These are phyloP conservation scores for Phenganax marumi DNA, from an alignment of 92 coral and sea anemone genomes.

Conservation along the genomic window DNA sequence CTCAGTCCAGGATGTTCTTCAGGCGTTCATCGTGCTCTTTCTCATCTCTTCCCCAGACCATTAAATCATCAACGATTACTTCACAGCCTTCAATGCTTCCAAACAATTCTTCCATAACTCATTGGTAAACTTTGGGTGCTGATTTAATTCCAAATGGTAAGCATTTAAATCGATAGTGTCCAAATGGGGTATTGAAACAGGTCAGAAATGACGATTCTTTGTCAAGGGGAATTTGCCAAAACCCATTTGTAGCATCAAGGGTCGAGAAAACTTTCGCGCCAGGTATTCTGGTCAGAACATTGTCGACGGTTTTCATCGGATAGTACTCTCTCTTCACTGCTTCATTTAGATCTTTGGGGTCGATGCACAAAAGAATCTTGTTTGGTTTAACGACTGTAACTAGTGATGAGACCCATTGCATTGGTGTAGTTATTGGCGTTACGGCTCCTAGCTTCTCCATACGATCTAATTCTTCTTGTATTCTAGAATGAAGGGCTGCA, in stretches of 20 bases:
- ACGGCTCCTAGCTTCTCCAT: conserved; percentile 45
- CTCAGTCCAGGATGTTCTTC: too few relatives aligned
- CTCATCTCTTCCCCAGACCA: conserved; percentile 27
- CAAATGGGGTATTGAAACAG: too few relatives aligned
- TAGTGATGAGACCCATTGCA: too few relatives aligned
- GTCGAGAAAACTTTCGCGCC: conserved; percentile 42
- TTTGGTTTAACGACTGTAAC: too few relatives aligned
- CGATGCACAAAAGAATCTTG: too few relatives aligned
- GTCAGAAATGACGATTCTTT: conserved; percentile 42
- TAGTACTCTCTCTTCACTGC: too few relatives aligned
- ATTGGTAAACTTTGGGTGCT: conserved; percentile 21
- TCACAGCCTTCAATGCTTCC: conserved; percentile 34
- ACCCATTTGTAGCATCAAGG: conserved; percentile 55
- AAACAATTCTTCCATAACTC: background rate
- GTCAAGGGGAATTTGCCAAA: conserved; percentile 48
- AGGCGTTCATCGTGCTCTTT: conserved; percentile 20
- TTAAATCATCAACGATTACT: conserved; percentile 53
- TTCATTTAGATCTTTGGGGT: too few relatives aligned
- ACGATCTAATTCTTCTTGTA: too few relatives aligned
- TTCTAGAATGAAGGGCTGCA: too few relatives aligned
- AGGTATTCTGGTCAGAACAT: background rate
- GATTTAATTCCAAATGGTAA: too few relatives aligned
- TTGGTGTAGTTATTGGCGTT: conserved; percentile 38
- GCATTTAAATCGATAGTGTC: too few relatives aligned
- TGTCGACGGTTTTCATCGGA: conserved; percentile 9